A percentile compares a stretch with the other conserved stretches of the same genome.
phyloP scores from a whole-genome alignment of 1,140 invertebrate species.

The Heliothis virescens region DNA sequence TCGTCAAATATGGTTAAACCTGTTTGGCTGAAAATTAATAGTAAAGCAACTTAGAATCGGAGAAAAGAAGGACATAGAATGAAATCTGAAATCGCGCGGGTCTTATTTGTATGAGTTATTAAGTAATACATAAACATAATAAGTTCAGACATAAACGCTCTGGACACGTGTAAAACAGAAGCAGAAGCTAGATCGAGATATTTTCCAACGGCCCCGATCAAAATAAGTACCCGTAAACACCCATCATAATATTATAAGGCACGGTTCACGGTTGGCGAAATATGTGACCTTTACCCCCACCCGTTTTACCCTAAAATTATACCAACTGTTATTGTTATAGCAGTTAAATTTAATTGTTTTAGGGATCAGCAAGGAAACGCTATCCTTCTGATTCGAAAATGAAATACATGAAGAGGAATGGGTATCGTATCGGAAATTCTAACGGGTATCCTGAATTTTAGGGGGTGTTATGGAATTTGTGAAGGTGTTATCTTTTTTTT shows the following conservation, averaged over 20 bases:
- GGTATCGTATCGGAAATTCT: neutral
- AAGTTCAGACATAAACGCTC: too few species aligned
- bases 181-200: neutral
- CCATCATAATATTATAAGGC: slow-evolving; percentile 27
- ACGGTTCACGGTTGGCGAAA: slow-evolving; percentile 27
- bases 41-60: too few species aligned
- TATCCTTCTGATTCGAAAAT: slow-evolving; percentile 39
- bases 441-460: neutral
- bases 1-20: too few species aligned
- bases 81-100: too few species aligned
- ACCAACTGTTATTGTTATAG: slow-evolving; percentile 46
- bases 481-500: neutral
- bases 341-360: slow-evolving; percentile 47
- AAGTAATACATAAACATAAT: too few species aligned
- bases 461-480: neutral
- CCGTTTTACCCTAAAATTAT: slow-evolving; percentile 46
- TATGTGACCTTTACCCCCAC: slow-evolving; percentile 37
- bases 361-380: slow-evolving; percentile 31
- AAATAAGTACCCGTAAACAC: neutral
- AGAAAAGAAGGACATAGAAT: too few species aligned
- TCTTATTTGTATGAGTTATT: too few species aligned
- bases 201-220: neutral
- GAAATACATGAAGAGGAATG: slow-evolving; percentile 13
- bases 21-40: too few species aligned
- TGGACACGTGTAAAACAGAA: too few species aligned